These are phyloP conservation scores for Columba guinea DNA, from an alignment of 2,797 vertebrate species.

Conservation along the genomic window DNA sequence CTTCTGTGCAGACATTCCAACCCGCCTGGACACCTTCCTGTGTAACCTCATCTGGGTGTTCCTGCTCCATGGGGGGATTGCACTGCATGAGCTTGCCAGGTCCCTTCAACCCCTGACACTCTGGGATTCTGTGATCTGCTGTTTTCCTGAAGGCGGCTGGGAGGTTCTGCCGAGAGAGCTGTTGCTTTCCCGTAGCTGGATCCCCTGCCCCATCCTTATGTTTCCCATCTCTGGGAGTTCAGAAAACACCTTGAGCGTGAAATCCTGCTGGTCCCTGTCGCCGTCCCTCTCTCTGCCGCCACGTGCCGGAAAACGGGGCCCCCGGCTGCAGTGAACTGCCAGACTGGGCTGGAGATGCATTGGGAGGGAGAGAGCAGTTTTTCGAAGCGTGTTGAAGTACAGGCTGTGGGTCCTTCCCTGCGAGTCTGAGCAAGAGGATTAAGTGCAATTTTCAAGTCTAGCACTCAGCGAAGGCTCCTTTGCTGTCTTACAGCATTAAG, in stretches of 20 bases:
- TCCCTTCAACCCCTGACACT: too few relatives aligned
- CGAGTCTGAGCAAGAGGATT: constrained; percentile 13
- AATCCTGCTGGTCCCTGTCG: neutral
- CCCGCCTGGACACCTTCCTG: too few relatives aligned
- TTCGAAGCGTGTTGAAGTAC: neutral
- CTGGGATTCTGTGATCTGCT: neutral
- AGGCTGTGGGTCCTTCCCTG: constrained; percentile 2
- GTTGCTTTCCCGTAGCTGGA: neutral
- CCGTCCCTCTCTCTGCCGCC: neutral
- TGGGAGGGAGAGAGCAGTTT: neutral
- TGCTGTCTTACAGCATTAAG: constrained; percentile 12
- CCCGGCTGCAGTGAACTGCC: neutral
- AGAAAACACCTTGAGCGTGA: neutral
- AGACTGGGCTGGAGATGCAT: neutral
- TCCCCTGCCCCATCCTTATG: neutral
- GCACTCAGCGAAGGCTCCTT: constrained; percentile 12
- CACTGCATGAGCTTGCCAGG: too few relatives aligned
- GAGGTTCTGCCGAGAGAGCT: neutral
- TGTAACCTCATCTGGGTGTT: too few relatives aligned
- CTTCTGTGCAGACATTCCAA: too few relatives aligned
- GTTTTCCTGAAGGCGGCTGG: neutral
- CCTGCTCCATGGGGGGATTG: too few relatives aligned
- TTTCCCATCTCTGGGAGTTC: neutral
- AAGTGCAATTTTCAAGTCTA: constrained; percentile 19
- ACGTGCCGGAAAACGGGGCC: neutral